Evolutionary conservation across 2,888 invertebrate genomes (phyloP).

Genomic region (Polydrusus pterygomalis): DNA sequence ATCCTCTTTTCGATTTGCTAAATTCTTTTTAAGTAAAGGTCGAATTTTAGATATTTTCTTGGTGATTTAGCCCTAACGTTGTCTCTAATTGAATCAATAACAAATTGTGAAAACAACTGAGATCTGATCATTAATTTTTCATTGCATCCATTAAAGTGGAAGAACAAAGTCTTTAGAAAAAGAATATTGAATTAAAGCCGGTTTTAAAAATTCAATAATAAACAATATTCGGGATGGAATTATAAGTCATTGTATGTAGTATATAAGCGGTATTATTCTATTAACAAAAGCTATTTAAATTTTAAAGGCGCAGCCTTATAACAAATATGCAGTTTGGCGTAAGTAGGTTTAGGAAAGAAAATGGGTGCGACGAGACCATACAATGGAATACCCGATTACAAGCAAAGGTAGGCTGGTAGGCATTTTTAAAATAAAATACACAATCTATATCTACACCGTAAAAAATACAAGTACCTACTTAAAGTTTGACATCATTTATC

Average conservation of each 20-base stretch:
- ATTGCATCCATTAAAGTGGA: too few relatives aligned
- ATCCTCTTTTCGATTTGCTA: too few relatives aligned
- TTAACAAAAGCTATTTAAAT: conserved; percentile 22
- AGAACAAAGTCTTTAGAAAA: too few relatives aligned
- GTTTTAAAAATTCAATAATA: neutral
- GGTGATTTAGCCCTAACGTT: too few relatives aligned
- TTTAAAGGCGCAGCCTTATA: conserved; percentile 4
- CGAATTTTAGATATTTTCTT: too few relatives aligned
- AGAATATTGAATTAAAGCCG: too few relatives aligned
- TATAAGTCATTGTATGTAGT: neutral
- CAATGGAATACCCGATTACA: conserved; percentile 11
- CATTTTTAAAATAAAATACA: neutral
- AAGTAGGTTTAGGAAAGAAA: conserved; percentile 16
- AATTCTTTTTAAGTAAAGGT: too few relatives aligned
- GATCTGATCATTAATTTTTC: too few relatives aligned
- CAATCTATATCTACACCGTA: too few relatives aligned
- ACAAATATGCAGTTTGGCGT: conserved; percentile 10
- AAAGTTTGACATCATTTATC: neutral
- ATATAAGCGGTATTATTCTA: too few relatives aligned
- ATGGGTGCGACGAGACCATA: conserved; percentile 9
- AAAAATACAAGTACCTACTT: neutral
- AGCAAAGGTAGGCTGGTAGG: neutral
- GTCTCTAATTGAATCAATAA: too few relatives aligned
- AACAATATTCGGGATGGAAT: neutral
- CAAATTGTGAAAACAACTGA: too few relatives aligned